These are phyloP conservation scores for Clarias fuscus DNA, from an alignment of 2,797 vertebrate species.

Conservation along the genomic window DNA sequence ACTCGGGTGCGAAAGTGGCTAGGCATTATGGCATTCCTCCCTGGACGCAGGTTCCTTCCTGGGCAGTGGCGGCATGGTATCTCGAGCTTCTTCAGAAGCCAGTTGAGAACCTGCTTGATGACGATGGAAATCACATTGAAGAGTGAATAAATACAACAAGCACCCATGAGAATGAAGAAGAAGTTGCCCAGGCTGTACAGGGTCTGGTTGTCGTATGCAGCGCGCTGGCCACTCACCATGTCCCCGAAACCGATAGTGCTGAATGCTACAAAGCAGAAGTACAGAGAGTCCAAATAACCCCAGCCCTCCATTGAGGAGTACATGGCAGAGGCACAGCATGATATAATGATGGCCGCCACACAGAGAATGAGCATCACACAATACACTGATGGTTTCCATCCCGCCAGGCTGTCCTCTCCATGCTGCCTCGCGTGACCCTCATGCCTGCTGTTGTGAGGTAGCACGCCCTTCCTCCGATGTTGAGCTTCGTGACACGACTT, in stretches of 20 bases:
- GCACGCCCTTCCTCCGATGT: slow-evolving; percentile 70
- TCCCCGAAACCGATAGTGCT: slow-evolving; percentile 88
- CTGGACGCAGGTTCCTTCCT: slow-evolving; percentile 65
- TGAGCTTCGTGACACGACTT: slow-evolving; percentile 77
- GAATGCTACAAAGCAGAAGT: slow-evolving; percentile 88
- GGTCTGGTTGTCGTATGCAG: slow-evolving; percentile 68
- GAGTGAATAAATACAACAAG: slow-evolving; percentile 87
- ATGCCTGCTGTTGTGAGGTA: slow-evolving; percentile 61
- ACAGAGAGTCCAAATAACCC: slow-evolving; percentile 85
- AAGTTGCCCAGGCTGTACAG: slow-evolving; percentile 83
- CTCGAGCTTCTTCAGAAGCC: slow-evolving; percentile 78
- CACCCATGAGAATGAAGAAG: slow-evolving; percentile 82
- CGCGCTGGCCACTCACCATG: slow-evolving; percentile 84
- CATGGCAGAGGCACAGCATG: slow-evolving; percentile 85
- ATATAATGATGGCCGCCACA: slow-evolving; percentile 78
- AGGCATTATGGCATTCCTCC: slow-evolving; percentile 78
- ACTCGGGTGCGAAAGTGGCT: slow-evolving; percentile 63
- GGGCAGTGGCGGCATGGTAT: slow-evolving; percentile 66
- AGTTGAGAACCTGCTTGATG: slow-evolving; percentile 86
- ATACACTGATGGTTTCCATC: slow-evolving; percentile 87
- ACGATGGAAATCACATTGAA: slow-evolving; percentile 87
- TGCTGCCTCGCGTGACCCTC: slow-evolving; percentile 50
- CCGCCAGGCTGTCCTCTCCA: slow-evolving; percentile 61
- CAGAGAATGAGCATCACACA: slow-evolving; percentile 85
- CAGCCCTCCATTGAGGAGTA: slow-evolving; percentile 81